phyloP scores from a whole-genome alignment of 2,888 invertebrate species.

The Eucera pruinosa region DNA sequence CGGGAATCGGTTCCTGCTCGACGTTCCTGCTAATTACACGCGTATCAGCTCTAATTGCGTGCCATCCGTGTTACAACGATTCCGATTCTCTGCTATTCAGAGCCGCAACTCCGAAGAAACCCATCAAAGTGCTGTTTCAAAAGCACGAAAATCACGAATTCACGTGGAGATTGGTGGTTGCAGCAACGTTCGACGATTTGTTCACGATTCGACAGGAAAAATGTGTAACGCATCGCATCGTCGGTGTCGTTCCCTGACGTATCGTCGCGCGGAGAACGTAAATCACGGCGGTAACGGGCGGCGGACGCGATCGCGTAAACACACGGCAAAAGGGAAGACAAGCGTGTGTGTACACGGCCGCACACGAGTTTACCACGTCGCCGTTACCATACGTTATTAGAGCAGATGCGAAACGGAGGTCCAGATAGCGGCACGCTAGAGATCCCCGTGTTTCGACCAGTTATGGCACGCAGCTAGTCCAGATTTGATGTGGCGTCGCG shows the following conservation, averaged over 20 bases:
- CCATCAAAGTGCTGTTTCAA: neutral
- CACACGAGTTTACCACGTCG: constrained; percentile 28
- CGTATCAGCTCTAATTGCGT: constrained; percentile 23
- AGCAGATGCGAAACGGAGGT: constrained; percentile 75
- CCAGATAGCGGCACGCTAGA: constrained; percentile 71
- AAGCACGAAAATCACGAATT: neutral
- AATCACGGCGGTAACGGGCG: constrained; percentile 61
- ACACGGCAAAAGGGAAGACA: constrained; percentile 21
- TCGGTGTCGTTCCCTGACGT: constrained; percentile 58
- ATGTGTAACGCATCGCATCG: constrained; percentile 35
- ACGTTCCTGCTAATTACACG: neutral
- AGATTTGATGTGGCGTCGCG: constrained; percentile 61
- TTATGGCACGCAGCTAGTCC: constrained; percentile 48
- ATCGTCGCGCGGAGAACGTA: constrained; percentile 57
- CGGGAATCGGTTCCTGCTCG: neutral
- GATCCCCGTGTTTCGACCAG: constrained; percentile 62
- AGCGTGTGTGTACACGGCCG: constrained; percentile 29
- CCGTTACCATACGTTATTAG: constrained; percentile 72
- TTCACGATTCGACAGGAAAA: constrained; percentile 36
- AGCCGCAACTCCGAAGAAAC: neutral
- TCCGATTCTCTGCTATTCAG: neutral
- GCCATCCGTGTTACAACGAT: neutral
- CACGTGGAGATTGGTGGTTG: no score
- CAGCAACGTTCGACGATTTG: neutral
- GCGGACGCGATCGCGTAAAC: constrained; percentile 8